Percentiles rank a stretch among this genome's conserved stretches.
These are phyloP conservation scores for Glaucomys volans DNA, from an alignment of 2,113 vertebrate genomes.

Conservation along the genomic window DNA sequence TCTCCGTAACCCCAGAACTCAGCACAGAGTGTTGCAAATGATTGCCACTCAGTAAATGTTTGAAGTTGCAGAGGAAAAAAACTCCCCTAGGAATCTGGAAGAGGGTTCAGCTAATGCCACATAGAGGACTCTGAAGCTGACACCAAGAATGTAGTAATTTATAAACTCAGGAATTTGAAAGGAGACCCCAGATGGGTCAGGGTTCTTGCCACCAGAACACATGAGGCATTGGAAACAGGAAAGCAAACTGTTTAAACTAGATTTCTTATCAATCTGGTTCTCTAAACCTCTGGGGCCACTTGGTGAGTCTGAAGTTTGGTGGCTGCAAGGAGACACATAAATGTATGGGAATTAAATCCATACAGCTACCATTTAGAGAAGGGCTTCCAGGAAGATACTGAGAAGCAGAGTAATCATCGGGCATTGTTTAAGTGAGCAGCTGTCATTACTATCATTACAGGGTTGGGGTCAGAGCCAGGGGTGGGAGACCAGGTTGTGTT, in stretches of 20 bases:
- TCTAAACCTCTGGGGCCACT: not conserved
- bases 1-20: not conserved
- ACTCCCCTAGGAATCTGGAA: not conserved
- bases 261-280: not conserved
- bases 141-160: not conserved
- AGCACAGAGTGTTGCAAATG: not conserved
- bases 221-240: not conserved
- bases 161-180: slow-evolving; percentile 25
- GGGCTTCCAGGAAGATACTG: slow-evolving; percentile 16
- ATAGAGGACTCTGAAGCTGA: not conserved
- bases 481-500: not conserved
- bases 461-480: not conserved
- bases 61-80: not conserved
- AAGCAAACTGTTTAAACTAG: not conserved
- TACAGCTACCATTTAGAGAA: not conserved
- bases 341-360: not conserved
- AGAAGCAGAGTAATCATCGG: not conserved
- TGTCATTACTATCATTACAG: slow-evolving; percentile 25
- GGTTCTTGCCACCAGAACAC: not conserved
- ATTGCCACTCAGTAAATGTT: not conserved
- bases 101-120: not conserved
- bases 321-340: not conserved
- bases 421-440: not conserved
- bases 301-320: not conserved
- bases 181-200: not conserved